Base-by-base conservation (phyloP, 2,113 vertebrate genomes). In the Triplophysa dalaica region DNA sequence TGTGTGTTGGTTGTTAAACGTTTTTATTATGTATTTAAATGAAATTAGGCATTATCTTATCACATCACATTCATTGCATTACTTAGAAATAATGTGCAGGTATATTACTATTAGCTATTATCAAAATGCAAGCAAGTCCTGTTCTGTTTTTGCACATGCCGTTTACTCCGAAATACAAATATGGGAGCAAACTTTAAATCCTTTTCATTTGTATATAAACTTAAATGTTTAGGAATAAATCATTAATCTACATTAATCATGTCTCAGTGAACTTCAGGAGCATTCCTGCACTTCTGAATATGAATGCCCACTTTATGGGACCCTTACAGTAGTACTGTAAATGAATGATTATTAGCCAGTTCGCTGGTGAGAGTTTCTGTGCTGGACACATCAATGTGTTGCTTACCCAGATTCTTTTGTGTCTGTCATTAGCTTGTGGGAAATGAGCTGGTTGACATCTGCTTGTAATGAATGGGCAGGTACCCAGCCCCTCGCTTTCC, bases 391-490 rank as follows among this genome's bases (percentile, higher is more conserved):
- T n/a, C 9, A 8, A 48, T 50, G 17, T 70, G 8, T 50, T 22
- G 7, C 1, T 41, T 78, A 78, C 75, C 38, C 17, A 1, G 67
- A 60, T 77, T 52, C 38, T 33, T 70, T 21, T 66, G 75, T 58
- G 73, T 76, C 90, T 91, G 76, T 93, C 92, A 93, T 93, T 90
- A 91, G 70, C 78, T 82, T 38, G 86, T 83, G 85, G 91, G 90
- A 91, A 91, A 86, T 88, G 81, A 82, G 89, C 83, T 68, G 67
- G 70, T 56, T 88, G 82, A 90, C 92, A 92, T 92, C 92, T 93
- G 91, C 88, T 92, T 88, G 82, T 86, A 88, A 87, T 92, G 88
- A 93, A 92, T 90, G 82, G 88, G 86, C 85, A 88, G 86, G 85
- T 88, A 79, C 33, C 33, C 70, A 80, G 70, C 83, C 79, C 83